phyloP scores from a whole-genome alignment of 30 jellyfish, hydroid and myxozoan genomes.

The Aurelia aurita region DNA sequence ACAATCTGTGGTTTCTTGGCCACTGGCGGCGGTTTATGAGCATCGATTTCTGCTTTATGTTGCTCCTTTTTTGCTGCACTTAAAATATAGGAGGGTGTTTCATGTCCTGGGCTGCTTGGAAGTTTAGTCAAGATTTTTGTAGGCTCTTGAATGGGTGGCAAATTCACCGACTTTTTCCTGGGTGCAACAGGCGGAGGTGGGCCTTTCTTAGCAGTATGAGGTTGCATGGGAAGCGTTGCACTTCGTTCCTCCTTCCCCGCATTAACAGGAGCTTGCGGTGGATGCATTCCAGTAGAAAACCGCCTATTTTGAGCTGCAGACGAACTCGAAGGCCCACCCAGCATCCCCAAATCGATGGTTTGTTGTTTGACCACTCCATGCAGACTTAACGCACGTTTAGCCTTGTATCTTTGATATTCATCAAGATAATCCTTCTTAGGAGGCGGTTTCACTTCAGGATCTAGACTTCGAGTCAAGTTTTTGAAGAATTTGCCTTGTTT shows the following conservation, averaged over 20 bases:
- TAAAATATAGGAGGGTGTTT: slow-evolving; percentile 59
- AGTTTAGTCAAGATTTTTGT: background rate
- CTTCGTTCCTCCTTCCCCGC: slow-evolving; percentile 9
- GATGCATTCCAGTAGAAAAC: slow-evolving; percentile 54
- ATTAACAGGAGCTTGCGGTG: slow-evolving; percentile 19
- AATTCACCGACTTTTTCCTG: slow-evolving; percentile 63
- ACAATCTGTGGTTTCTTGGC: background rate
- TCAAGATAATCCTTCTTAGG: slow-evolving; percentile 55
- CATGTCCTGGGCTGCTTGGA: slow-evolving; percentile 38
- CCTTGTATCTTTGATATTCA: slow-evolving; percentile 59
- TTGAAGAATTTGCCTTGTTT: slow-evolving; percentile 64
- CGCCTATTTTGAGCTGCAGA: slow-evolving; percentile 45
- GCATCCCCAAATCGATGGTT: slow-evolving; percentile 61
- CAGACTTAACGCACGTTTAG: slow-evolving; percentile 62
- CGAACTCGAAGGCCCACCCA: slow-evolving; percentile 21
- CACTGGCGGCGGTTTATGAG: slow-evolving; percentile 3
- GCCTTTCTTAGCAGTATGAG: slow-evolving; percentile 19
- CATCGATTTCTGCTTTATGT: slow-evolving; percentile 50
- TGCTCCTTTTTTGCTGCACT: slow-evolving; percentile 70
- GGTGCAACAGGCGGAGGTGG: slow-evolving; percentile 87
- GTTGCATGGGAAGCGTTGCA: slow-evolving; percentile 39
- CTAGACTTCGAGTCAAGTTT: slow-evolving; percentile 41
- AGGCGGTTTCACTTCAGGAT: slow-evolving; percentile 65
- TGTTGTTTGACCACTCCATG: slow-evolving; percentile 75
- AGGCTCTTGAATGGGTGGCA: slow-evolving; percentile 48